Evolutionary conservation across 64 coral and sea anemone species (phyloP).

Genomic region (Dendronephthya gigantea): DNA sequence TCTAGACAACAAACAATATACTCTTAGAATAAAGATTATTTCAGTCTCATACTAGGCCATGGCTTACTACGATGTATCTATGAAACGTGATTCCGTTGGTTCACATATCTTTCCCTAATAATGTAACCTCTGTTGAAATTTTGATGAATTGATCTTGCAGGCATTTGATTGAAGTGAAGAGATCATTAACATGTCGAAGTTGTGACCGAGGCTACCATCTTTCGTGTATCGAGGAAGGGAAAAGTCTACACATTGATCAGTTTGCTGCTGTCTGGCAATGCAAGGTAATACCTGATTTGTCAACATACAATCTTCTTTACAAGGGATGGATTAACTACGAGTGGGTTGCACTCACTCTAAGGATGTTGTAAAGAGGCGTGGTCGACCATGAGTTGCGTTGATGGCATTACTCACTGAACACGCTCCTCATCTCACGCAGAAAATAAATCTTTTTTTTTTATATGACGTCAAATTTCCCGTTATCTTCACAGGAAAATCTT

Average conservation of each 20-base stretch:
- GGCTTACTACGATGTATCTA: too few relatives aligned
- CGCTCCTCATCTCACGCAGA: too few relatives aligned
- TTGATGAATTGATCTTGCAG: conserved; percentile 15
- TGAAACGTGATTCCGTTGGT: too few relatives aligned
- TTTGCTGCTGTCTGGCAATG: conserved; percentile 58
- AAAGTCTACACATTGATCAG: not conserved
- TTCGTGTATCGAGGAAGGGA: conserved; percentile 39
- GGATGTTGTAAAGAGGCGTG: too few relatives aligned
- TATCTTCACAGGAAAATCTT: too few relatives aligned
- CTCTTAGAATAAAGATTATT: not conserved
- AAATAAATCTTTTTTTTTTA: too few relatives aligned
- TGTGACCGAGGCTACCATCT: conserved; percentile 84
- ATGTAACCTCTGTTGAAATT: not conserved
- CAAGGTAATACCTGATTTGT: conserved; percentile 43
- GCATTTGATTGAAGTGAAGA: conserved; percentile 24
- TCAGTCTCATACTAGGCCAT: too few relatives aligned
- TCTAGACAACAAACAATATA: too few relatives aligned
- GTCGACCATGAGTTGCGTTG: too few relatives aligned
- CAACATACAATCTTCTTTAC: not conserved
- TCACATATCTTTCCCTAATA: not conserved
- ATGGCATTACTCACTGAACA: too few relatives aligned
- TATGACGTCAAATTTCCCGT: too few relatives aligned
- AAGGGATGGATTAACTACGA: not conserved
- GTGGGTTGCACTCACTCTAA: not conserved
- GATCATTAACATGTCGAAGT: conserved; percentile 51